Conservation (phyloP, 2,113 vertebrate genomes). For the Chunga burmeisteri region DNA sequence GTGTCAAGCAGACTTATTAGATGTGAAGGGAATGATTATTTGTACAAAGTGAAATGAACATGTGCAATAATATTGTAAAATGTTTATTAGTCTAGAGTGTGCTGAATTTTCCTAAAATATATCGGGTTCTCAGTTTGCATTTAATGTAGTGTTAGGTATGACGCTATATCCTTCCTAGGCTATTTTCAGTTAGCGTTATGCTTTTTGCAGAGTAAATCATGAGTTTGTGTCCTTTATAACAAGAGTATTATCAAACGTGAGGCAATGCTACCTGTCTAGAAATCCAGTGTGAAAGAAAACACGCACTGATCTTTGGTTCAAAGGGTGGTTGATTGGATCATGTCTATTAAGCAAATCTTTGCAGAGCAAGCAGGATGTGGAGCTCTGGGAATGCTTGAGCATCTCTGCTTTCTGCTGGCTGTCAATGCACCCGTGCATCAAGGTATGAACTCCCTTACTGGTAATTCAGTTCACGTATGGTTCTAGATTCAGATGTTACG, state of each 20-base stretch:
- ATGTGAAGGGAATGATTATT: conserved; percentile 87
- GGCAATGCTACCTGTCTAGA: conserved; percentile 55
- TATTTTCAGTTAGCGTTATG: conserved; percentile 81
- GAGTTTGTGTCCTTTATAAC: conserved; percentile 71
- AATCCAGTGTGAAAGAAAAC: conserved; percentile 8
- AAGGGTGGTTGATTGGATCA: not conserved
- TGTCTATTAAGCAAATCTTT: not conserved
- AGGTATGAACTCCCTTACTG: not conserved
- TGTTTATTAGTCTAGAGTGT: conserved; percentile 88
- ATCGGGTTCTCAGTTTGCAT: conserved; percentile 87
- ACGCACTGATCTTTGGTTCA: not conserved
- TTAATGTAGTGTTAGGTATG: conserved; percentile 88
- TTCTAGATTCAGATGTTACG: not conserved
- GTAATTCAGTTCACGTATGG: not conserved
- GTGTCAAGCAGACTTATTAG: conserved; percentile 88
- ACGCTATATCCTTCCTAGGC: conserved; percentile 85
- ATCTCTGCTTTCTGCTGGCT: not conserved
- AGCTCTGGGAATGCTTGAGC: not conserved
- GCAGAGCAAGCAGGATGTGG: not conserved
- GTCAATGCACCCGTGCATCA: not conserved
- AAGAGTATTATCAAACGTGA: conserved; percentile 65
- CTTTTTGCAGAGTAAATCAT: conserved; percentile 77
- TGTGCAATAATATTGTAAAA: conserved; percentile 88
- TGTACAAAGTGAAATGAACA: conserved; percentile 86
- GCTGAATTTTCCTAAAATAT: conserved; percentile 88